A percentile compares a stretch with the other conserved stretches of the same genome.
Evolutionary conservation across 1,140 invertebrate species (phyloP).

Genomic region (Drosophila varians): DNA sequence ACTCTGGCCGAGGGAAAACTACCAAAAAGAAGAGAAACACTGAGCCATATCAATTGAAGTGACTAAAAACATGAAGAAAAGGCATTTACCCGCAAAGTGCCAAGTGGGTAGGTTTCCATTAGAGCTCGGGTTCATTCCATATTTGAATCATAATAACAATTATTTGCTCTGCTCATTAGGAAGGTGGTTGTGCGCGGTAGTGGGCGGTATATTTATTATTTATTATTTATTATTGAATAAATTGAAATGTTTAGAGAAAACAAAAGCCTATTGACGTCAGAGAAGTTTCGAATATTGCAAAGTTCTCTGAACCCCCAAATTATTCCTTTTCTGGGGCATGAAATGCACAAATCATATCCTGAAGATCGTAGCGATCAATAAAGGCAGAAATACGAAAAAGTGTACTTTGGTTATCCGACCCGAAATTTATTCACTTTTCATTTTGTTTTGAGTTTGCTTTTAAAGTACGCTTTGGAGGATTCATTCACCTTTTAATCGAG

Average conservation of each 20-base stretch:
- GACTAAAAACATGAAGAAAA: constrained; percentile 16
- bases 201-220: too few species aligned
- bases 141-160: constrained; percentile 29
- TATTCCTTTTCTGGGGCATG: too few species aligned
- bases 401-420: not conserved
- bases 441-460: constrained; percentile 15
- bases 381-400: too few species aligned
- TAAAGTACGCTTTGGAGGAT: constrained; percentile 61
- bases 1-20: constrained; percentile 52
- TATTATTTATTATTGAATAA: too few species aligned
- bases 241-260: constrained; percentile 33
- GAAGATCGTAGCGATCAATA: too few species aligned
- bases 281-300: too few species aligned
- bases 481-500: constrained; percentile 79
- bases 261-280: constrained; percentile 21
- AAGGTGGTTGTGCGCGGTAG: constrained; percentile 50
- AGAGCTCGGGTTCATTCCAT: constrained; percentile 30
- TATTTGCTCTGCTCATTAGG: constrained; percentile 67
- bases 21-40: constrained; percentile 24
- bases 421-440: constrained; percentile 30
- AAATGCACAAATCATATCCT: constrained; percentile 57
- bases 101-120: constrained; percentile 76
- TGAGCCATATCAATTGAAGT: constrained; percentile 16
- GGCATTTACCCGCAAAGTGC: constrained; percentile 42
- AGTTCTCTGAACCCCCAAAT: constrained; percentile 42